phyloP scores from a whole-genome alignment of 2,888 invertebrate genomes.

The Odontocerum albicorne region DNA sequence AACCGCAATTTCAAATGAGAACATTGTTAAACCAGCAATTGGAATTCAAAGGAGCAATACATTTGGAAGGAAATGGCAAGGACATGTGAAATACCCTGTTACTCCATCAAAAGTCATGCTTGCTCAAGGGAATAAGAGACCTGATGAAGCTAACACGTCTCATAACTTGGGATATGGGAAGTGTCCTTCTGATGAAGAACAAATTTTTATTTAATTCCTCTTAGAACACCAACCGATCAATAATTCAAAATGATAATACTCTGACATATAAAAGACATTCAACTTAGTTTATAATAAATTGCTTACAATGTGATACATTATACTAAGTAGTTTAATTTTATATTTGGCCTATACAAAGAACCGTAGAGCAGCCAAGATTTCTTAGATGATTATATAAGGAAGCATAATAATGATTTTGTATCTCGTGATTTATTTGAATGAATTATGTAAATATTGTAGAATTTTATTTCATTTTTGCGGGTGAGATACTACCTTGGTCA shows the following conservation, averaged over 20 bases:
- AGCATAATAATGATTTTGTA: neutral
- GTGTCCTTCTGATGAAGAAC: slow-evolving; percentile 63
- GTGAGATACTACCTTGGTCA: too few relatives aligned
- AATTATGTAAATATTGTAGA: neutral
- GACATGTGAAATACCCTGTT: slow-evolving; percentile 66
- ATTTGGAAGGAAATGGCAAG: slow-evolving; percentile 61
- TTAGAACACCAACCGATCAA: too few relatives aligned
- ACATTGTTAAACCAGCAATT: slow-evolving; percentile 42
- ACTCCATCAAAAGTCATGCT: slow-evolving; percentile 58
- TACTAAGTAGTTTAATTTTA: slow-evolving; percentile 26
- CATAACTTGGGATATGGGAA: slow-evolving; percentile 54
- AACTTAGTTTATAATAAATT: slow-evolving; percentile 20
- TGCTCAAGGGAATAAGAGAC: slow-evolving; percentile 45
- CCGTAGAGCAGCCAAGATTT: neutral
- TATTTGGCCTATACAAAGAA: slow-evolving; percentile 26
- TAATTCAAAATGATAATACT: too few relatives aligned
- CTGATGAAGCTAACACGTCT: slow-evolving; percentile 44
- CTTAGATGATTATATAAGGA: too few relatives aligned
- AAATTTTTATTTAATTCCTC: slow-evolving; percentile 67
- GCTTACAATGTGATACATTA: slow-evolving; percentile 33
- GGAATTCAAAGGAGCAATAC: slow-evolving; percentile 63
- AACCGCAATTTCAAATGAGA: slow-evolving; percentile 16
- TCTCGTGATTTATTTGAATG: neutral
- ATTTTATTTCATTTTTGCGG: too few relatives aligned
- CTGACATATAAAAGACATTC: too few relatives aligned